phyloP scores from a whole-genome alignment of 2,888 invertebrate genomes.

The Harpalus rufipes region DNA sequence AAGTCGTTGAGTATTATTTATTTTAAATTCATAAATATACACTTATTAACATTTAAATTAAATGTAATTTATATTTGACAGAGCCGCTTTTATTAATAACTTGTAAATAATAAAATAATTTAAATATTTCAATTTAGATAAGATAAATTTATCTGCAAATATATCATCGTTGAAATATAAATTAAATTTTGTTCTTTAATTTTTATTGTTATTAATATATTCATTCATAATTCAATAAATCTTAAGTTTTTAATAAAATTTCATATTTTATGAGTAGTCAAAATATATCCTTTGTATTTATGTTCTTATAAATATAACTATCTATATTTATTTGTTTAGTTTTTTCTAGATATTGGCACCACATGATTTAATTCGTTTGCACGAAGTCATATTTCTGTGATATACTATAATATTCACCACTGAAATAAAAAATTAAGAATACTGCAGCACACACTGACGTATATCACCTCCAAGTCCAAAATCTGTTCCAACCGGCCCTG shows the following conservation, averaged over 20 bases:
- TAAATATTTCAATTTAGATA: conserved; percentile 44
- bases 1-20: neutral
- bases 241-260: neutral
- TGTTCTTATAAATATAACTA: conserved; percentile 36
- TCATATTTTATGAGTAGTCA: neutral
- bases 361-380: conserved; percentile 9
- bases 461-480: conserved; percentile 46
- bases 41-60: neutral
- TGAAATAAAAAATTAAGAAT: conserved; percentile 58
- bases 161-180: conserved; percentile 39
- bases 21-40: neutral
- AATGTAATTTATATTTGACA: conserved; percentile 5
- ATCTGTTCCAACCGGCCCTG: conserved; percentile 60
- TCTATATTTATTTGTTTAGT: conserved; percentile 12
- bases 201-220: conserved; percentile 9
- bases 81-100: conserved; percentile 37
- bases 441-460: conserved; percentile 62
- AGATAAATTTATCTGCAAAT: conserved; percentile 59
- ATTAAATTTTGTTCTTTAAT: conserved; percentile 14
- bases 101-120: conserved; percentile 50
- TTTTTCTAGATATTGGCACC: neutral
- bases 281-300: conserved; percentile 28
- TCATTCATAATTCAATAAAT: conserved; percentile 17
- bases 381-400: neutral
- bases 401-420: conserved; percentile 46